Evolutionary conservation across 2,113 vertebrate species (phyloP), one percentile per base, ranked within the genome.

Genomic region (Tupaia tana): DNA sequence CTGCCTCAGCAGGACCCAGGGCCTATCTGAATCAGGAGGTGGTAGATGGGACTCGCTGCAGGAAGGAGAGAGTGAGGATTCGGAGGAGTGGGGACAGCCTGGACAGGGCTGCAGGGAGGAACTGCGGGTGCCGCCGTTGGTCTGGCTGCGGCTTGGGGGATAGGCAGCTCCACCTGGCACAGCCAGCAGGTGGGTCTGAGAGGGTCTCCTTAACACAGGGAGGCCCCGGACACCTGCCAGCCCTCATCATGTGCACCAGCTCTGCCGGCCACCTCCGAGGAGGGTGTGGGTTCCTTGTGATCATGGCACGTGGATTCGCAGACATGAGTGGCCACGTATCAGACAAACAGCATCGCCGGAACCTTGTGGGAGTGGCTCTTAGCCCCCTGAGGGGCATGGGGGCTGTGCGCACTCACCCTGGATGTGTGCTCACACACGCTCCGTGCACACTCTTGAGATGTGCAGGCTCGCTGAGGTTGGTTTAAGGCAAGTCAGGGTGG

Each of bases 361-460:
- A 29, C 19, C 27, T 24, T 3, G 3, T 25, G 27, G 27, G 24
- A 2, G 22, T 3, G 54, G 52, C 16, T 31, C 64, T 14, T 70
- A 2, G 7, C 59, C 19, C 67, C 74, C 59, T 1, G 27, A 71
- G 67, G 31, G 20, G 7, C 5, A 18, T 5, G 11, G 14, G n/a
- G 25, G 85, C 61, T 0, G 0, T 19, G 13, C 25, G 29, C 9
- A 11, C 43, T n/a, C 24, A 0, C 66, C 58, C 56, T 22, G 12
- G 31, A 66, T 9, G 43, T 1, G 54, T 2, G 19, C 56, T 13
- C 15, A 43, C 70, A 43, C 20, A 13, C 25, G 18, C n/a, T 16
- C 10, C 0, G 13, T n/a, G 9, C 12, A 12, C 0, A 0, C 9
- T 3, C 52, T 2, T 4, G 8, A 27, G 14, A 14, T n/a, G 11